Evolutionary conservation across 1,140 invertebrate species (phyloP).

Genomic region (Tigriopus japonicus): DNA sequence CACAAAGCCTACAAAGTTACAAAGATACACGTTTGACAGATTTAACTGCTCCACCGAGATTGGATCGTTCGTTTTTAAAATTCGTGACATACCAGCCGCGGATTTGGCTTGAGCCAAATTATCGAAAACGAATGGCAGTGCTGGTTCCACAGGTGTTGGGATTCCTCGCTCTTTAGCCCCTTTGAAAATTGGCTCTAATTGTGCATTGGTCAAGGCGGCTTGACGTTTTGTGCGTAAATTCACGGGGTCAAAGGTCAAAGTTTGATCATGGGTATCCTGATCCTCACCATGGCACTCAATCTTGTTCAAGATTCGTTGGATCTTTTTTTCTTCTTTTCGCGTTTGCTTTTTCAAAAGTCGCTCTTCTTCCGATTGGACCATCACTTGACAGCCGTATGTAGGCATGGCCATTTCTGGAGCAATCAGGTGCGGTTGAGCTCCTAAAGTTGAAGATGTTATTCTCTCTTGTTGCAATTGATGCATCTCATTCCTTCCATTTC

Average conservation of each 20-base stretch:
- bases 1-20: conserved; percentile 40
- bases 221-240: not conserved
- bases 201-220: conserved; percentile 29
- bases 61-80: not conserved
- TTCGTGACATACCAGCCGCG: conserved; percentile 24
- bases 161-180: conserved; percentile 20
- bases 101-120: conserved; percentile 41
- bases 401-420: conserved; percentile 24
- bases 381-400: conserved; percentile 48
- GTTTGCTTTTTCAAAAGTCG: conserved; percentile 56
- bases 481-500: too few relatives aligned
- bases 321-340: conserved; percentile 69
- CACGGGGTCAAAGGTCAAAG: conserved; percentile 15
- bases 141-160: conserved; percentile 29
- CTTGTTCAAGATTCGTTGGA: conserved; percentile 37
- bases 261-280: conserved; percentile 18
- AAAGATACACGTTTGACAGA: not conserved
- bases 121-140: conserved; percentile 71
- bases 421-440: not conserved
- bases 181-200: conserved; percentile 24
- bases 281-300: conserved; percentile 21
- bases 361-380: conserved; percentile 63
- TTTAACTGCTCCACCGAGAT: not conserved
- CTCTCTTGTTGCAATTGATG: too few relatives aligned
- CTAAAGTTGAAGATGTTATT: too few relatives aligned